Evolutionary conservation across 2,888 invertebrate genomes (phyloP), one percentile per base, ranked within the genome.

Genomic region (Germaria angustata): DNA sequence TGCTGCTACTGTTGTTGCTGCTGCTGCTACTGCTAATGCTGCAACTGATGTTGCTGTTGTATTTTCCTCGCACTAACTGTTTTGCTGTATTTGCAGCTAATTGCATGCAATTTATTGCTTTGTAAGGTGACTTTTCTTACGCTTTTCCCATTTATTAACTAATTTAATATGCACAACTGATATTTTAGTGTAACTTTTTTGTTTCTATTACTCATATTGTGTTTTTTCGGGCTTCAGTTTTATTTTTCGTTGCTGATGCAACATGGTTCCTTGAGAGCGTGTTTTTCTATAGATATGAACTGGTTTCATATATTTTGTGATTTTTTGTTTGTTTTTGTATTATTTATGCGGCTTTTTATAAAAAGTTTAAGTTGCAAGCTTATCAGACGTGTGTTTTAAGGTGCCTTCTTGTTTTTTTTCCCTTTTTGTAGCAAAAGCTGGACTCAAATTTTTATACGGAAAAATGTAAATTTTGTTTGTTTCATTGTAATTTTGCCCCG

Each of bases 81-180:
- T 41, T 28, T 6, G 3, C 39, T 32, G 13, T 7, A 15, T 15
- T 69, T 46, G 36, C n/a, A 46, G 55, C 63, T 78, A 76, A 71
- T 77, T 69, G 65, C 51, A 49, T 66, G 65, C 81, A 71, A 76
- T 76, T 76, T 81, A 76, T 81, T 49, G 76, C 81, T 66, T 51
- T 44, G 39, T 46, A 51, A 76, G 71, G 69, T 76, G 81, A 76
- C 81, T 78, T 78, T 78, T 77, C 78, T 73, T 81, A 71, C 78
- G 68, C 63, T 75, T 61, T 59, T 73, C 44, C 73, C 81, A 81
- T 79, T 71, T 82, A 79, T 65, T 79, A 65, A 76, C 65, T 75
- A 32, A 71, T 82, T 76, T 79, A 82, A 76, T 75, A 82, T 82
- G 79, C 79, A 36, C 69, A 75, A 79, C 63, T 71, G 63, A 76